phyloP scores from a whole-genome alignment of 2,113 vertebrate genomes.

The Macaca nemestrina region DNA sequence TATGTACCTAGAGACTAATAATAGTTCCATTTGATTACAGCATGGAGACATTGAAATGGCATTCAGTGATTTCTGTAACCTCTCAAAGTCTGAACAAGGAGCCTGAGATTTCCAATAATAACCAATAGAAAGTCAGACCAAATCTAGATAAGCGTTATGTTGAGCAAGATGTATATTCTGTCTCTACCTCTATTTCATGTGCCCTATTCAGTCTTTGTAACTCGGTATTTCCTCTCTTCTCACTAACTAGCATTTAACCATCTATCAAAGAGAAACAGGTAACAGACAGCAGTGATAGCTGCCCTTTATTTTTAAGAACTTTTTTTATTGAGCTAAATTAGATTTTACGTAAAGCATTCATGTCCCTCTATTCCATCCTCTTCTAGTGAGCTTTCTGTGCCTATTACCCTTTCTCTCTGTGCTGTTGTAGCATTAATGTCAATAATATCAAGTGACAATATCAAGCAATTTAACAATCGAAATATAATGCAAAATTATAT shows the following conservation, averaged over 20 bases:
- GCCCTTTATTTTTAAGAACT: not conserved
- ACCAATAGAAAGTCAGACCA: not conserved
- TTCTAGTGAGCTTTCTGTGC: not conserved
- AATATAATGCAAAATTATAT: not conserved
- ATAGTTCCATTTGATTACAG: not conserved
- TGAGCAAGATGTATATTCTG: not conserved
- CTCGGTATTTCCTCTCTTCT: not conserved
- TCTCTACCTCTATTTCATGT: not conserved
- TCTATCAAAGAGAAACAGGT: not conserved
- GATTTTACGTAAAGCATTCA: not conserved
- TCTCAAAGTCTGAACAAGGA: not conserved
- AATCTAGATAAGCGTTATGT: not conserved
- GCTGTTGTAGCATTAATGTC: not conserved
- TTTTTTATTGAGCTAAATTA: not conserved
- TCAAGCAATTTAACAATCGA: not conserved
- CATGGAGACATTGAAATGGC: not conserved
- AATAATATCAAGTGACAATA: no score
- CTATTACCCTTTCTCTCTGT: not conserved
- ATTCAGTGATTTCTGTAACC: not conserved
- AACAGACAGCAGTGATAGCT: not conserved
- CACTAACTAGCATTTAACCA: not conserved
- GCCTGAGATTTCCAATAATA: not conserved
- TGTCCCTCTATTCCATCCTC: not conserved
- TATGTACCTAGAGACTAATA: not conserved
- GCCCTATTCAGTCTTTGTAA: not conserved